phyloP scores from a whole-genome alignment of 2,888 invertebrate species.

The Scaptomyza caliginosa region DNA sequence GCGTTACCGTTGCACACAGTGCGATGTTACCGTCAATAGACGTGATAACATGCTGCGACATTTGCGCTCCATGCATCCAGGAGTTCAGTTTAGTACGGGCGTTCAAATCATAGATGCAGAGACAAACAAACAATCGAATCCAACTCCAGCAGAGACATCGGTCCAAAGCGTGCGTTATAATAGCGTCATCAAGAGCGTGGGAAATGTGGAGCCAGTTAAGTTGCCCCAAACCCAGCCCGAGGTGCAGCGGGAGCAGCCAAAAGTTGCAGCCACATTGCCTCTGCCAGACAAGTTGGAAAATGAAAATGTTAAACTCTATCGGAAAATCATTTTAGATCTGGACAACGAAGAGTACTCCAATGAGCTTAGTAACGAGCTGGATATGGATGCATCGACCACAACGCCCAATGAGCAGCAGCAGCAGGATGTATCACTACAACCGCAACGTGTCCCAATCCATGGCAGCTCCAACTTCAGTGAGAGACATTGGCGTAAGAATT shows the following conservation, averaged over 20 bases:
- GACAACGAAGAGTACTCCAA: slow-evolving; percentile 68
- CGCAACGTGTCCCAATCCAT: slow-evolving; percentile 30
- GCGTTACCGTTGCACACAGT: slow-evolving; percentile 89
- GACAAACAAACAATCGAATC: background rate
- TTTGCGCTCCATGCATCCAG: slow-evolving; percentile 90
- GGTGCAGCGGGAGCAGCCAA: slow-evolving; percentile 4
- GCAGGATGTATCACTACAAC: slow-evolving; percentile 14
- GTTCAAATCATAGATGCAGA: slow-evolving; percentile 50
- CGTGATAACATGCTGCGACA: slow-evolving; percentile 92
- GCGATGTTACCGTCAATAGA: slow-evolving; percentile 89
- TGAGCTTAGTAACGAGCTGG: slow-evolving; percentile 64
- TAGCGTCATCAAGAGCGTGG: slow-evolving; percentile 82
- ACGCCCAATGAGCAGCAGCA: slow-evolving; percentile 11
- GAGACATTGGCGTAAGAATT: slow-evolving; percentile 85
- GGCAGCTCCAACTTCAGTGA: slow-evolving; percentile 79
- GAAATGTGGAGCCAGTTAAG: slow-evolving; percentile 80
- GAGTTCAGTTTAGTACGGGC: slow-evolving; percentile 64
- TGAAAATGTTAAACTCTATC: slow-evolving; percentile 66
- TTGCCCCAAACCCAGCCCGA: slow-evolving; percentile 15
- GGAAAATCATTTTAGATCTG: slow-evolving; percentile 61
- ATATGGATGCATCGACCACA: slow-evolving; percentile 34
- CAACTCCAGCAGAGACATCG: slow-evolving; percentile 9
- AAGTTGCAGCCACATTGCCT: background rate
- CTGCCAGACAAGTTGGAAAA: slow-evolving; percentile 45
- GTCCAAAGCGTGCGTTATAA: slow-evolving; percentile 58